Base-by-base conservation (phyloP, 2,888 invertebrate species). In the Macroteleia sp. region DNA sequence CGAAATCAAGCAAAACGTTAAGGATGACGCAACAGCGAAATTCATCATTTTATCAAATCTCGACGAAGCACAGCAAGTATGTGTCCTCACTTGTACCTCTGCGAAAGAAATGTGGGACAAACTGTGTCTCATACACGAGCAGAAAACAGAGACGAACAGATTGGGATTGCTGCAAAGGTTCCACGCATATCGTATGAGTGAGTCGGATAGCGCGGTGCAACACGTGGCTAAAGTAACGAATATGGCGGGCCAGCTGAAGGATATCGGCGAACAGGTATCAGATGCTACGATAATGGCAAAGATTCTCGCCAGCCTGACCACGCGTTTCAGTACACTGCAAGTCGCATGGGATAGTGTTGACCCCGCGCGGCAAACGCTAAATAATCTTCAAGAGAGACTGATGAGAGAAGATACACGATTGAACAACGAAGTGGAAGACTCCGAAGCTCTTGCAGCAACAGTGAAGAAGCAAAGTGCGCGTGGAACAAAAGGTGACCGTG, bases 1-100 rank as follows among this genome's bases (percentile, higher is more conserved):
- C 39, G 16, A 34, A 10, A 5, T 25, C 39, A 36, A 54, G 54
- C 39, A 39, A 14, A 54, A 36, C 14, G 44, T 20, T 20, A 80
- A 79, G 19, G 76, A 82, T 39, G 64, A 82, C 28, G 81, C 81
- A 17, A 81, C 52, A 62, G 80, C 82, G 42, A 82, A 52, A 57
- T 83, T 62, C 16, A 75, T 83, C 25, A 83, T 83, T 9, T 48
- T 79, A 17, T 82, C 78, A 16, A 52, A 62, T 39, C 54, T 80
- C n/a, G 78, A 80, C 12, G 74, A 80, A 14, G 6, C 10, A 9
- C 25, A 25, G 9, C 14, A 8, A 12, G 44, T 14, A 9, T 25
- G 9, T 46, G 14, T 46, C 10, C 22, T 46, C 12, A 25, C 44
- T 1, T 46, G 25, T 46, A 9, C 16, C 1, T 6, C 56, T 20